Base-by-base conservation (phyloP, 2,888 invertebrate genomes). In the Heliconius aoede region DNA sequence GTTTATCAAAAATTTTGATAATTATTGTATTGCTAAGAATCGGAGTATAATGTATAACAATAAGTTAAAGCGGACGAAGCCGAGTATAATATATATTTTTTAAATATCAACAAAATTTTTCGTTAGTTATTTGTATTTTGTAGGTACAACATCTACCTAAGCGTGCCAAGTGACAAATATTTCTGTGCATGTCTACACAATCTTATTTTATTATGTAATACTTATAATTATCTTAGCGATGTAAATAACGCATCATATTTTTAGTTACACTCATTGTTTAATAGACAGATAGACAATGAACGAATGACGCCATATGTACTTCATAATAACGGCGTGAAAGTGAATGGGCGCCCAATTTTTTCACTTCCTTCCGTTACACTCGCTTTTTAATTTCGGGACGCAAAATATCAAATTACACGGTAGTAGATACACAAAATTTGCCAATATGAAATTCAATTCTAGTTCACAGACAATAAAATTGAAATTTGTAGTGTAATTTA, bases 341-440 rank as follows among this genome's bases (percentile, higher is more conserved):
- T 92, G 91, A 92, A 89, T 92, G 89, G 89, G 86, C 88, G 89
- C 89, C 86, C 85, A 85, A 84, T 89, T 93, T 93, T 87, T 94
- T 93, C 90, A 93, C 89, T 94, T 94, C 94, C 94, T 93, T 94
- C 94, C 94, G 94, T 85, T 91, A 90, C 89, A 91, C 90, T 91
- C 88, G 88, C 91, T 92, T 92, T 88, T 93, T 91, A 90, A 91
- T 88, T 85, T 85, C 87, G 85, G 91, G 91, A 91, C 89, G 90
- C 89, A 89, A 91, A 69, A 90, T 93, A 93, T 94, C 91, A 90
- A 93, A 91, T 94, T 92, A 89, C 93, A 85, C 81, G 85, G 82
- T 84, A 79, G 82, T 84, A 79, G 85, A 83, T 78, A 76, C 79
- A 78, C 67, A 75, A 58, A 36, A 26, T 69, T 36, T 73, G 60